Evolutionary conservation across 2,888 invertebrate species (phyloP), one percentile per base, ranked within the genome.

Genomic region (Cybosia mesomella): DNA sequence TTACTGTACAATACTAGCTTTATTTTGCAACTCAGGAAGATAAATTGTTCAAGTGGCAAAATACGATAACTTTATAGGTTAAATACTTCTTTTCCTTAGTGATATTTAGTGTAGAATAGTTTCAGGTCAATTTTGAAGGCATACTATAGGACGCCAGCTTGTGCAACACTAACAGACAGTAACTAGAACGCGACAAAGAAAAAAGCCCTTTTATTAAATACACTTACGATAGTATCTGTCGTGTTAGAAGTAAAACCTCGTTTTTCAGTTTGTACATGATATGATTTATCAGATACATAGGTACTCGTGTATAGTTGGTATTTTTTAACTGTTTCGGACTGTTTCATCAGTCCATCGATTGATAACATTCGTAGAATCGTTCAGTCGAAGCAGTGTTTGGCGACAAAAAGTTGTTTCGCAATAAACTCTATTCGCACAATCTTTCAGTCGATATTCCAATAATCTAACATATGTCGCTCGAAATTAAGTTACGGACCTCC

Each of bases 1-100:
- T 80, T 82, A 84, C 82, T 87, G 85, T 77, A 84, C 79, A 84
- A 83, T 85, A 84, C 73, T 84, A 89, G 91, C 90, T 92, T 92
- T 91, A 90, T 89, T 90, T 89, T 81, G 78, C 82, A 85, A 83
- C 84, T 79, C 73, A 80, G 81, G 81, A 84, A 83, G 75, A 71
- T 79, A 77, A 67, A 70, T 80, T 85, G 85, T 84, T 81, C 55
- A 15, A 1, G 5, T 9, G 0, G 2, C n/a, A 49, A 2, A 49
- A 49, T 39, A 43, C 0, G 18, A 28, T 4, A 5, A 43, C 4
- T 2, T 5, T 39, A 15, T 15, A 36, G 2, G 39, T 2, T 39
- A 3, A 13, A 0, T 15, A n/a, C n/a, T n/a, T n/a, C n/a, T n/a
- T n/a, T n/a, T n/a, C n/a, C n/a, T n/a, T n/a, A 28, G 28, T 28